Percentiles rank a stretch among this genome's conserved stretches.
phyloP scores from a whole-genome alignment of 2,113 vertebrate genomes.

The Haemorhous mexicanus region DNA sequence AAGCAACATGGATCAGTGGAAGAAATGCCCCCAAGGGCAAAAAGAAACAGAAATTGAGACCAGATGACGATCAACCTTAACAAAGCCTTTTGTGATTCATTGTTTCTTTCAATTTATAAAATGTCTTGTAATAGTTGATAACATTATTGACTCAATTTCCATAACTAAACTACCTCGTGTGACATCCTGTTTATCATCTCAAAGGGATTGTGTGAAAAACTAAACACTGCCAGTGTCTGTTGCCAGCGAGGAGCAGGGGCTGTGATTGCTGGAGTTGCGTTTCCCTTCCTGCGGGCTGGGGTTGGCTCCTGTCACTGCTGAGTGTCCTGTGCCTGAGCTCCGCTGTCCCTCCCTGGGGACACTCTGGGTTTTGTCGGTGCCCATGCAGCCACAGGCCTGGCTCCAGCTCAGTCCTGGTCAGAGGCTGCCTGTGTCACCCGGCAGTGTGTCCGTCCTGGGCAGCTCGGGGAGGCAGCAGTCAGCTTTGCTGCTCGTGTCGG shows the following conservation, averaged over 20 bases:
- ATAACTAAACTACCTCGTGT: slow-evolving; percentile 92
- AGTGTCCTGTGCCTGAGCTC: neutral
- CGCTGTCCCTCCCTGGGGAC: neutral
- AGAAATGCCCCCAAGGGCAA: slow-evolving; percentile 48
- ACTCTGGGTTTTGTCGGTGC: neutral
- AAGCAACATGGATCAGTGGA: slow-evolving; percentile 34
- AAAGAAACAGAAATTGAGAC: slow-evolving; percentile 62
- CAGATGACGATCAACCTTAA: slow-evolving; percentile 51
- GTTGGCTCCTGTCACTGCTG: neutral
- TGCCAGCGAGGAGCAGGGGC: neutral
- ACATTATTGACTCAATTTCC: slow-evolving; percentile 84
- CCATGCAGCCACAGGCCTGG: neutral
- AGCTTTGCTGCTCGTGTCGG: rapidly evolving
- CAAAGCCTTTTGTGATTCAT: slow-evolving; percentile 71
- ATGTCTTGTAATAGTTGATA: slow-evolving; percentile 79
- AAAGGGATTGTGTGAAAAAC: slow-evolving; percentile 75
- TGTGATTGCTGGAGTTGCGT: slow-evolving; percentile 9
- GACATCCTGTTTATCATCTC: slow-evolving; percentile 81
- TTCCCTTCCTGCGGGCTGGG: neutral
- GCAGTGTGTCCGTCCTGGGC: rapidly evolving
- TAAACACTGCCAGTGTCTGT: slow-evolving; percentile 65
- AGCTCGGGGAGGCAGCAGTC: neutral
- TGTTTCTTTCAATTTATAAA: slow-evolving; percentile 73
- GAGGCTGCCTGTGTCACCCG: neutral
- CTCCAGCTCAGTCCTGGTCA: neutral